phyloP scores from a whole-genome alignment of 2,888 invertebrate genomes.

The Idaea biselata region DNA sequence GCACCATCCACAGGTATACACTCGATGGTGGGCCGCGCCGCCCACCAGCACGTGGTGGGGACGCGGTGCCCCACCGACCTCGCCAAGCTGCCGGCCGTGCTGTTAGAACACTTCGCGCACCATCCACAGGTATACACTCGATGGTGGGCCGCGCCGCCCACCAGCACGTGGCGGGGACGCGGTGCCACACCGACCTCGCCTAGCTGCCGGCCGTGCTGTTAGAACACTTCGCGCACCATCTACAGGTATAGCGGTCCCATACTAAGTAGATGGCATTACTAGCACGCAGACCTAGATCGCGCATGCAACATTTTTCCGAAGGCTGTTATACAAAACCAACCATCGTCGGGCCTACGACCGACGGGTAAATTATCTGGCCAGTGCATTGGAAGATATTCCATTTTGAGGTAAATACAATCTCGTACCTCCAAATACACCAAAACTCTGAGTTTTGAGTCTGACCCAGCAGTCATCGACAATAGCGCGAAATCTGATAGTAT shows the following conservation, averaged over 20 bases:
- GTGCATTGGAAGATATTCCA: too few species aligned
- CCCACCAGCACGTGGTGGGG: constrained; percentile 98
- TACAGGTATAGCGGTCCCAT: too few species aligned
- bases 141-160: constrained; percentile 94
- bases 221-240: constrained; percentile 97
- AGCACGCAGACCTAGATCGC: too few species aligned
- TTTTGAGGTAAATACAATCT: too few species aligned
- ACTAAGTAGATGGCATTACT: background rate
- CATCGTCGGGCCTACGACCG: too few species aligned
- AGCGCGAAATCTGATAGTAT: too few species aligned
- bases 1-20: constrained; percentile 86
- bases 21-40: constrained; percentile 94
- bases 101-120: constrained; percentile 98
- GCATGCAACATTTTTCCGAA: too few species aligned
- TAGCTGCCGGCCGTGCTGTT: constrained; percentile 99
- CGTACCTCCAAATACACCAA: too few species aligned
- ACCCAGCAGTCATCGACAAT: too few species aligned
- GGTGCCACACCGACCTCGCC: constrained; percentile 98
- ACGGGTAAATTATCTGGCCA: too few species aligned
- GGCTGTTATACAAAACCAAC: too few species aligned
- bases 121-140: constrained; percentile 89
- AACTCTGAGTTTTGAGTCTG: too few species aligned
- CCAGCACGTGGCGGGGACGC: constrained; percentile 98
- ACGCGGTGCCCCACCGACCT: constrained; percentile 98
- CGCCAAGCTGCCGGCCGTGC: constrained; percentile 98